Evolutionary conservation across 2,888 invertebrate species (phyloP).

Genomic region (Eupithecia inturbata): DNA sequence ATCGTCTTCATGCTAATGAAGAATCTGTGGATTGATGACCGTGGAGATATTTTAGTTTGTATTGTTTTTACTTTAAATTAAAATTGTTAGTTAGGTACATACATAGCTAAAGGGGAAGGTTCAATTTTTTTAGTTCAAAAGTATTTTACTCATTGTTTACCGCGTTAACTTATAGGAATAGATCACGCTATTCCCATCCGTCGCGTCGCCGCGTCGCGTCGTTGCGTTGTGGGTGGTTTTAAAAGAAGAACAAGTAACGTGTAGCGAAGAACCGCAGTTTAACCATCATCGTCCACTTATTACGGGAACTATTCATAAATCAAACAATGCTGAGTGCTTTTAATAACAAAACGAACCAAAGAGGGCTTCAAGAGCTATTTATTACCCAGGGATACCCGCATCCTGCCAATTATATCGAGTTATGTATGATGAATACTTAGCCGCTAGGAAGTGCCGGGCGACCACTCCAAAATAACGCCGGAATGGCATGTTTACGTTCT

Average conservation of each 20-base stretch:
- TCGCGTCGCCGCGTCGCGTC: too few relatives aligned
- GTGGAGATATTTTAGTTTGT: slow-evolving; percentile 4
- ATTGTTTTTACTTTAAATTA: background rate
- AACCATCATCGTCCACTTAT: slow-evolving; percentile 10
- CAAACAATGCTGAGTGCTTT: slow-evolving; percentile 42
- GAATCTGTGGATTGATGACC: slow-evolving; percentile 17
- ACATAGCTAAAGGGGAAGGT: background rate
- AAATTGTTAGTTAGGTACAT: background rate
- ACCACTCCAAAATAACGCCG: slow-evolving; percentile 31
- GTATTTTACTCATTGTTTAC: background rate
- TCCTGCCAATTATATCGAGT: slow-evolving; percentile 45
- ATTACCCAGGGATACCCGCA: slow-evolving; percentile 50
- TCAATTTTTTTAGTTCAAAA: background rate
- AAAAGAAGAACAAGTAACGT: background rate
- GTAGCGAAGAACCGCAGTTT: slow-evolving; percentile 5
- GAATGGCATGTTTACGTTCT: slow-evolving; percentile 35
- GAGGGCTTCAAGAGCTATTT: slow-evolving; percentile 40
- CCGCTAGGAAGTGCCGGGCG: slow-evolving; percentile 25
- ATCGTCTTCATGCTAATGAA: slow-evolving; percentile 19
- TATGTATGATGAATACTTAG: slow-evolving; percentile 19
- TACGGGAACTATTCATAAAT: slow-evolving; percentile 38
- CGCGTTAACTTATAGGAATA: too few relatives aligned
- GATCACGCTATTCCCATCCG: too few relatives aligned
- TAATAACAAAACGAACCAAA: slow-evolving; percentile 35
- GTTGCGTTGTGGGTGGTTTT: background rate